Conservation (phyloP, 2,888 invertebrate genomes). For the Mayetiola destructor region DNA sequence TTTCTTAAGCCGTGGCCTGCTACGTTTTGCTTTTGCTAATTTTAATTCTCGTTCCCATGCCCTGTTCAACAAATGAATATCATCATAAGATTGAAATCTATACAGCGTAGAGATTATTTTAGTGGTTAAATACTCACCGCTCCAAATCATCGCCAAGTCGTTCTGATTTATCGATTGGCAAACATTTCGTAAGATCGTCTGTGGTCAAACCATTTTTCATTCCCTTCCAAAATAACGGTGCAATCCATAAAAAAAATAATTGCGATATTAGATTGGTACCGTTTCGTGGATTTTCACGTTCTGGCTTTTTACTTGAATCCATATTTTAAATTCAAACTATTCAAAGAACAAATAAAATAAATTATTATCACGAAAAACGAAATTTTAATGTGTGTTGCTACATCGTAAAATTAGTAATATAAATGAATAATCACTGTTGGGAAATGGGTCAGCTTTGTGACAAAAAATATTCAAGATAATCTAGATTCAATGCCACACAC, state of each 20-base stretch:
- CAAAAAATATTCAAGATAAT: too few species aligned
- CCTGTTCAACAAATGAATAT: too few species aligned
- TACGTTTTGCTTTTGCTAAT: conserved; percentile 39
- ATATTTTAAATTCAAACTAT: conserved; percentile 20
- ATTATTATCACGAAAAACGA: too few species aligned
- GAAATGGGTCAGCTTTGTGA: too few species aligned
- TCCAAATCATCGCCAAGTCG: conserved; percentile 32
- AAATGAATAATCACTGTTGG: too few species aligned
- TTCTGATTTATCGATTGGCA: conserved; percentile 40
- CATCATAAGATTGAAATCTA: too few species aligned
- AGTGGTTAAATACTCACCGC: conserved; percentile 27
- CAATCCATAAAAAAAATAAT: conserved; percentile 31
- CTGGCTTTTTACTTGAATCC: conserved; percentile 33
- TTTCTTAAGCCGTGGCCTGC: conserved; percentile 47
- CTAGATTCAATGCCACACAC: too few species aligned
- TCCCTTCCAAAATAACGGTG: conserved; percentile 31
- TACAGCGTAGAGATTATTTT: too few species aligned
- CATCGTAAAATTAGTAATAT: too few species aligned
- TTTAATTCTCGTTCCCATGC: conserved; percentile 53
- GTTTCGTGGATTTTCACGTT: conserved; percentile 30
- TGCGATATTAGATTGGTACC: conserved; percentile 31
- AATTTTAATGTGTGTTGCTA: too few species aligned
- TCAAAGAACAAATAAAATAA: background rate
- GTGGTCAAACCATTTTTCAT: conserved; percentile 38
- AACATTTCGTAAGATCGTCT: conserved; percentile 51